Percentiles rank a stretch among this genome's conserved stretches.
These are phyloP conservation scores for Pachyseris speciosa DNA, from an alignment of 64 coral and sea anemone species.

Conservation along the genomic window DNA sequence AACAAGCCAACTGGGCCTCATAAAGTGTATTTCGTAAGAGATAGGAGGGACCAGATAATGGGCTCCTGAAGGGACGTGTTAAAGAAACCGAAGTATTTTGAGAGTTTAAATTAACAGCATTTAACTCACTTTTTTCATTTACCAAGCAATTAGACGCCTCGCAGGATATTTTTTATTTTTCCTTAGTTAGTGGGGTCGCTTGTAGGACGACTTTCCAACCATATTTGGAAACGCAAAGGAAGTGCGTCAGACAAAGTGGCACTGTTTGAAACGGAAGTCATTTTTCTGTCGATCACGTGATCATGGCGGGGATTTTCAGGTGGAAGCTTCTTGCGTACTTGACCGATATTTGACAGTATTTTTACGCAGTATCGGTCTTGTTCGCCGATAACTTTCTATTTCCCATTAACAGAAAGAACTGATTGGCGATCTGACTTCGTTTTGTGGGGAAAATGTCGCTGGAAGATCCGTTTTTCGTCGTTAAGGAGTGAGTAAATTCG, in stretches of 20 bases:
- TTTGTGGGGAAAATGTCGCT: constrained; percentile 53
- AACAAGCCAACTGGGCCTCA: too few species aligned
- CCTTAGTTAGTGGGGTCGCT: too few species aligned
- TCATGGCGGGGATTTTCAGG: constrained; percentile 34
- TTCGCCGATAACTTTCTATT: background rate
- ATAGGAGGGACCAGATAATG: too few species aligned
- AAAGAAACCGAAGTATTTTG: too few species aligned
- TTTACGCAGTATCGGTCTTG: background rate
- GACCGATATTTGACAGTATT: background rate
- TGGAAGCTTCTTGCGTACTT: background rate
- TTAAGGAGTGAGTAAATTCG: constrained; percentile 70
- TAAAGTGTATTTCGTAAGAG: too few species aligned
- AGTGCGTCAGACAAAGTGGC: background rate
- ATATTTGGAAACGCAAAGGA: background rate
- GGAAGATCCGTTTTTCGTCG: constrained; percentile 89
- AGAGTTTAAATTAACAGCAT: too few species aligned
- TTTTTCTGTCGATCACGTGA: background rate
- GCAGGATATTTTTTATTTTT: too few species aligned
- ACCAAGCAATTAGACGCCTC: too few species aligned
- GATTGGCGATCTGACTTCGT: background rate
- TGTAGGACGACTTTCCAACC: too few species aligned
- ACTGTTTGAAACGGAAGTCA: background rate
- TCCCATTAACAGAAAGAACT: background rate
- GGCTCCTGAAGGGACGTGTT: too few species aligned
- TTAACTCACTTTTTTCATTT: too few species aligned